Evolutionary conservation across 2,797 vertebrate genomes (phyloP), one percentile per base, ranked within the genome.

Genomic region (Danio choprae): DNA sequence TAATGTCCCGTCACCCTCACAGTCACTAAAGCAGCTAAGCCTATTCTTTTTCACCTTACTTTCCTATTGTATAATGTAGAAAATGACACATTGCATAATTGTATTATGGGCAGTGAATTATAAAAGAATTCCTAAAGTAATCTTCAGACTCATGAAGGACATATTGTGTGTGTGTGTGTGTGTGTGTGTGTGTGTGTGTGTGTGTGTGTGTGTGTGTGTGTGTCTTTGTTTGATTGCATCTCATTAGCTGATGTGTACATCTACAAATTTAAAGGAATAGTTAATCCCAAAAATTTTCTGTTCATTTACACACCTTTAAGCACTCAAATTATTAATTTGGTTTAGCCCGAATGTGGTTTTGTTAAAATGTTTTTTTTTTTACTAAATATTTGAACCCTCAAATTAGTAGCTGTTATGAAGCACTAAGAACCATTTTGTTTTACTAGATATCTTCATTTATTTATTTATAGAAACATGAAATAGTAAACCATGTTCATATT

Each of bases 1-100:
- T 82, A 73, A 78, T 43, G 75, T 82, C 62, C 75, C 50, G 9
- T 82, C 74, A 74, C 71, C 46, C 68, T 67, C 69, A 63, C 46
- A 38, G 78, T 48, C 38, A 64, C 50, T 56, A 72, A 65, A 65
- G 69, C 40, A 63, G 69, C 78, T 56, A 73, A 73, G 78, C 59
- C 78, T 64, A 36, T 55, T 63, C 41, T 80, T 64, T 44, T 53
- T 73, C 38, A 64, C 50, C 40, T 29, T 46, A 63, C 40, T 80
- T 55, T 64, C 46, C 11, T 16, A 71, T 48, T 77, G n/a, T 69
- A 40, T 12, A 51, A 71, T 65, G 50, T 71, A 59, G 68, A 78
- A 73, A 41, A 63, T 56, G 36, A 48, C 55, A 76, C 44, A 55
- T 55, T 58, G 77, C 36, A 64, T 71, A 72, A 71, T 71, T 46